Base-by-base conservation (phyloP, 2,113 vertebrate genomes). In the Todiramphus saurophagus region DNA sequence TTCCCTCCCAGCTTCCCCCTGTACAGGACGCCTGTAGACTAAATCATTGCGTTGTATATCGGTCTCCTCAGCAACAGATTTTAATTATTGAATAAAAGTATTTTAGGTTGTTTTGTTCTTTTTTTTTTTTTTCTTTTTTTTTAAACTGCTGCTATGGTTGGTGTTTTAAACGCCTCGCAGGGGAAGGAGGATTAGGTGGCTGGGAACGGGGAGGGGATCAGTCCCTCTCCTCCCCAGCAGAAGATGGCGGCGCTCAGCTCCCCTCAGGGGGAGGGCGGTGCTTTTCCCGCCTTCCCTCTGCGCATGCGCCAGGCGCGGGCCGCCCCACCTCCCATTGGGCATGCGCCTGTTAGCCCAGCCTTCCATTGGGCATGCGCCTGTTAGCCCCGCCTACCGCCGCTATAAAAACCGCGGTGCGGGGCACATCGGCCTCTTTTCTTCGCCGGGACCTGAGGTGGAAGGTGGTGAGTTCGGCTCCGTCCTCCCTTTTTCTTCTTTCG, bases 11-110 rank as follows among this genome's bases (percentile, higher is more conserved):
- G 93, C 95, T 97, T 94, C 93, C 88, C 83, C 97, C 96, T 98
- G 98, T 98, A 98, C 97, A 98, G 98, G 97, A 96, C 90, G 41
- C 97, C 90, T 98, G 96, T 98, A 98, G 98, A 97, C 96, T 97
- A 97, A 98, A 92, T 98, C 97, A 98, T 97, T 98, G 97, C 97
- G 80, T 97, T 99, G 99, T 99, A 98, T 98, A 99, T 98, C 98
- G 96, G 98, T 98, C 98, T 99, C 98, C 98, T 97, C 98, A 98
- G 97, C 97, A 97, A 98, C 97, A 89, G 98, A 98, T 98, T 98
- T 98, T 98, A 98, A 99, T 98, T 98, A 98, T 98, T 97, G 96
- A 98, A 98, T 98, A 98, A 98, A 99, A 98, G 97, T 99, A 98
- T 98, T 98, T 99, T 99, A 99, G 98, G 98, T 95, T 24, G 20